phyloP scores from a whole-genome alignment of 2,888 invertebrate species.

The Nemotelus pantherinus region DNA sequence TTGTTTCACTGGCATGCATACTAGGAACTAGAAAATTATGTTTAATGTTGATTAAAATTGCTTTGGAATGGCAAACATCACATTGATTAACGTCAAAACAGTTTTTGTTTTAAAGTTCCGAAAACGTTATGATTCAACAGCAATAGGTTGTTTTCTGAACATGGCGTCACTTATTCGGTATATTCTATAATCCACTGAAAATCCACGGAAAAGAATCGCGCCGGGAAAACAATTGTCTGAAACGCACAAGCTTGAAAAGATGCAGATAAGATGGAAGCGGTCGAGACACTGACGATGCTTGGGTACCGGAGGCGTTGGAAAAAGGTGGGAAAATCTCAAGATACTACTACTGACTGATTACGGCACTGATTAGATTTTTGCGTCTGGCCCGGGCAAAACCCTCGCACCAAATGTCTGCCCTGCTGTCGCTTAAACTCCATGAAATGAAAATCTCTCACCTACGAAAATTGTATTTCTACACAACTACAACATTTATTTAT shows the following conservation, averaged over 20 bases:
- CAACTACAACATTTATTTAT: conserved; percentile 65
- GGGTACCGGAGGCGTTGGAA: conserved; percentile 12
- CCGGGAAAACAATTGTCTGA: not conserved
- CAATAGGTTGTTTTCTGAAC: not conserved
- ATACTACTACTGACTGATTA: conserved; percentile 30
- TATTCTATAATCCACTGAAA: not conserved
- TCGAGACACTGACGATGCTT: conserved; percentile 23
- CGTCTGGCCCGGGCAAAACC: conserved; percentile 63
- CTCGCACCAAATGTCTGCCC: conserved; percentile 62
- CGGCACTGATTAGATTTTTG: conserved; percentile 47
- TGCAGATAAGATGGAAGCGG: conserved; percentile 15
- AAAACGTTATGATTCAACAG: not conserved
- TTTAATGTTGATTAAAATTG: too few relatives aligned
- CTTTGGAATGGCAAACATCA: not conserved
- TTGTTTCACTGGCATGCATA: too few relatives aligned
- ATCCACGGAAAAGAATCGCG: not conserved
- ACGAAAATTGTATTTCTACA: conserved; percentile 63
- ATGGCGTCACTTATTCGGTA: conserved; percentile 18
- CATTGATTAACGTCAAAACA: not conserved
- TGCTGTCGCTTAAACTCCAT: conserved; percentile 54
- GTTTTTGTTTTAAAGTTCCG: not conserved
- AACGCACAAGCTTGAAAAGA: not conserved
- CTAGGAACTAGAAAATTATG: too few relatives aligned
- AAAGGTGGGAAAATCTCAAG: conserved; percentile 28
- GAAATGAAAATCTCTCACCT: conserved; percentile 65